phyloP scores from a whole-genome alignment of 2,113 vertebrate species.

The Sylvia atricapilla region DNA sequence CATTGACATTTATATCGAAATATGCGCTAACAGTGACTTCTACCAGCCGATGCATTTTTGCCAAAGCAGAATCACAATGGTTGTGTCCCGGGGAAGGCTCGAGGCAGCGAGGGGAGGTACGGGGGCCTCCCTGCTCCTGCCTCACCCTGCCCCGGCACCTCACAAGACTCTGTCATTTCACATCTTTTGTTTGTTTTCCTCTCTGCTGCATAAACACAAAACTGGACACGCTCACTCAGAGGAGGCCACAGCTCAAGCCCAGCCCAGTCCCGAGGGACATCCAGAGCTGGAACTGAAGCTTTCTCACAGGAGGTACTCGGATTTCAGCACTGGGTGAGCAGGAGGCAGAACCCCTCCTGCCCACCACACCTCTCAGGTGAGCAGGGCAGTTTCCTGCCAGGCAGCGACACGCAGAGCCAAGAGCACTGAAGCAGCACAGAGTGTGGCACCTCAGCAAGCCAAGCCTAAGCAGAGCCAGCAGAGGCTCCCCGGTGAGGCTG shows the following conservation, averaged over 20 bases:
- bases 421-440: background rate
- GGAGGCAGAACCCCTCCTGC: background rate
- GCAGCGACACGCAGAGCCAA: background rate
- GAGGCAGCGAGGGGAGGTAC: background rate
- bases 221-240: conserved; percentile 20
- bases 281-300: background rate
- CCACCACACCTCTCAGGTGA: background rate
- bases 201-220: conserved; percentile 58
- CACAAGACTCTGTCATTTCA: conserved; percentile 3
- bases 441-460: background rate
- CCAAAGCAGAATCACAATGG: conserved; percentile 67
- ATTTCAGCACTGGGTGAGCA: background rate
- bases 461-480: background rate
- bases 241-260: background rate
- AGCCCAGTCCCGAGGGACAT: background rate
- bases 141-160: background rate
- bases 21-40: conserved; percentile 71
- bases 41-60: conserved; percentile 67
- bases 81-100: background rate
- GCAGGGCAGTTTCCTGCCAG: background rate
- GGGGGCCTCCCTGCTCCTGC: background rate
- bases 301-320: background rate
- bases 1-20: conserved; percentile 76
- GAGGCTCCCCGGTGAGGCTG: background rate
- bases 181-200: conserved; percentile 27